These are phyloP conservation scores for Leiothrix lutea DNA, from an alignment of 2,113 vertebrate genomes.

Conservation along the genomic window DNA sequence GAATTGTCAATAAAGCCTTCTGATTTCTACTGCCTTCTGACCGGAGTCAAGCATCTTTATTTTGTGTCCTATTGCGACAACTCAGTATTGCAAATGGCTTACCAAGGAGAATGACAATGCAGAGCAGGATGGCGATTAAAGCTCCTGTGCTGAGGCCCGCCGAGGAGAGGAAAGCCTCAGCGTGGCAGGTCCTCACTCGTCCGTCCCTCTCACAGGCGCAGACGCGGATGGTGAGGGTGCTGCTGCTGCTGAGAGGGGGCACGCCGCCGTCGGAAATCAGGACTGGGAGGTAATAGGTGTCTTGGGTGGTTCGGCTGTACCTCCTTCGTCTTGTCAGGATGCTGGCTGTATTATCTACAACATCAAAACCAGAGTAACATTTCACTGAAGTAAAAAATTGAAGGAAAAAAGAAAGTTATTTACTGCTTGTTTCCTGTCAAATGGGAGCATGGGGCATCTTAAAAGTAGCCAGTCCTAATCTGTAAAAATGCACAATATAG, in stretches of 20 bases:
- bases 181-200: slow-evolving; percentile 84
- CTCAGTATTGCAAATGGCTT: slow-evolving; percentile 26
- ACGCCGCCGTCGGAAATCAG: slow-evolving; percentile 91
- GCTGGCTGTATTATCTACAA: slow-evolving; percentile 86
- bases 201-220: slow-evolving; percentile 88
- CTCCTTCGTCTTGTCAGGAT: slow-evolving; percentile 81
- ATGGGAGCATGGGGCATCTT: background rate
- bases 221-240: slow-evolving; percentile 90
- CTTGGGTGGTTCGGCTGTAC: slow-evolving; percentile 87
- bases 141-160: slow-evolving; percentile 96
- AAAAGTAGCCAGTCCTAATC: background rate
- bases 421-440: background rate
- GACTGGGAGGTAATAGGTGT: slow-evolving; percentile 87
- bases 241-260: slow-evolving; percentile 90
- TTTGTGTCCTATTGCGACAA: too few species aligned
- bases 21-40: too few species aligned
- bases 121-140: slow-evolving; percentile 94
- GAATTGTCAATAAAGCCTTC: too few species aligned
- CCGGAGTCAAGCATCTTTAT: too few species aligned
- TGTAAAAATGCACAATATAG: background rate
- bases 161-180: slow-evolving; percentile 91
- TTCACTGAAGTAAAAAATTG: background rate
- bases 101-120: slow-evolving; percentile 95
- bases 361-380: slow-evolving; percentile 34
- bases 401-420: background rate